A percentile compares a stretch with the other conserved stretches of the same genome.
Conservation (phyloP, 1,140 invertebrate species). For the Trachymyrmex septentrionalis region DNA sequence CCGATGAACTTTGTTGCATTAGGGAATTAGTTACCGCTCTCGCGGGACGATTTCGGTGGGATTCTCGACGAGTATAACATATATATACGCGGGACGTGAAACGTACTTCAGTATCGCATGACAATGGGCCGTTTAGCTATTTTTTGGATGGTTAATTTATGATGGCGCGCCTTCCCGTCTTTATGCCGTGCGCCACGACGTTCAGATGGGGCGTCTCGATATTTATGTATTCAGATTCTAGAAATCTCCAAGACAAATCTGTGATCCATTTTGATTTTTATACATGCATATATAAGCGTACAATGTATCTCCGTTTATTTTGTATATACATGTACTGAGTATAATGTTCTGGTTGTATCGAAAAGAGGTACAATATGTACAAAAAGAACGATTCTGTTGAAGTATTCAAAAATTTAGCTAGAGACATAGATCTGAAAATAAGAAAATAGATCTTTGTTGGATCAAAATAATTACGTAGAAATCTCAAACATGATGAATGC, state of each 20-base stretch:
- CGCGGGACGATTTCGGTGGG: slow-evolving; percentile 28
- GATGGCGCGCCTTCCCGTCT: neutral
- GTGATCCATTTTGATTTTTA: neutral
- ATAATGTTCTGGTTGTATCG: no score
- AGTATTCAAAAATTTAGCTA: no score
- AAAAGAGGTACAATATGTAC: no score
- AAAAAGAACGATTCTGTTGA: no score
- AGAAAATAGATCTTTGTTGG: no score
- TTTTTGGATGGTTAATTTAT: slow-evolving; percentile 53
- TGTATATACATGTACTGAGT: neutral
- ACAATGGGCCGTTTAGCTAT: slow-evolving; percentile 12
- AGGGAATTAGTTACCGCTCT: slow-evolving; percentile 50
- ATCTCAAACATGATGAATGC: no score
- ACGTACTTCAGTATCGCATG: slow-evolving; percentile 26
- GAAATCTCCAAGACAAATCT: neutral
- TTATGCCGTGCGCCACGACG: neutral
- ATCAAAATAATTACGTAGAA: no score
- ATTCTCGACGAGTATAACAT: slow-evolving; percentile 34
- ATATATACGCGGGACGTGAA: slow-evolving; percentile 1
- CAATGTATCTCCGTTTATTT: neutral
- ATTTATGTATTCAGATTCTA: slow-evolving; percentile 10
- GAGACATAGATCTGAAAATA: no score
- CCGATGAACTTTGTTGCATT: slow-evolving; percentile 48
- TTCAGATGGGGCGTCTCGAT: neutral
- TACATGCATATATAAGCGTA: no score